Percentiles rank a stretch among this genome's conserved stretches.
These are phyloP conservation scores for Phasia obesa DNA, from an alignment of 2,888 invertebrate species.

Conservation along the genomic window DNA sequence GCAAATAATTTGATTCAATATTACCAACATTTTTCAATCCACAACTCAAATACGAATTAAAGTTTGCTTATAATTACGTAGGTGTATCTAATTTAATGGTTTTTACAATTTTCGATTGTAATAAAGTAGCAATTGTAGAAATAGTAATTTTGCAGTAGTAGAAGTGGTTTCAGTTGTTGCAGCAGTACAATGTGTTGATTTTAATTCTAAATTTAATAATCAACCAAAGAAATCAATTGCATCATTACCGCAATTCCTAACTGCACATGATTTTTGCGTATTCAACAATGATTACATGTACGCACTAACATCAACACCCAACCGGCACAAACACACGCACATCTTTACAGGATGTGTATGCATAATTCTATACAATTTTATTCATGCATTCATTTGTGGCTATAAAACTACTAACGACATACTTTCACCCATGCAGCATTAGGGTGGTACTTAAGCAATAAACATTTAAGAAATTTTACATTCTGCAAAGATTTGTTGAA, in stretches of 20 bases:
- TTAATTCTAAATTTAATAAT: conserved; percentile 66
- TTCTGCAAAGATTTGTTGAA: too few relatives aligned
- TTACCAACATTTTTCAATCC: conserved; percentile 4
- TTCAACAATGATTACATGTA: conserved; percentile 2
- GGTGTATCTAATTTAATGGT: conserved; percentile 51
- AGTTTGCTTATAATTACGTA: conserved; percentile 39
- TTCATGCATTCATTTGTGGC: conserved; percentile 65
- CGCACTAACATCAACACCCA: conserved; percentile 22
- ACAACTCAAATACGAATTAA: conserved; percentile 19
- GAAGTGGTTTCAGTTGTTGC: neutral
- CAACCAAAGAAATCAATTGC: conserved; percentile 70
- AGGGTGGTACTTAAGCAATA: neutral
- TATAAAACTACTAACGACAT: conserved; percentile 28
- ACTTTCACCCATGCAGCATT: conserved; percentile 13
- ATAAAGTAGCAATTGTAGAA: conserved; percentile 54
- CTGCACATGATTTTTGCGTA: conserved; percentile 59
- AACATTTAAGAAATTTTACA: neutral
- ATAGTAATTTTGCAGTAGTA: neutral
- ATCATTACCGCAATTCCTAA: conserved; percentile 69
- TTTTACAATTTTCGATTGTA: conserved; percentile 44
- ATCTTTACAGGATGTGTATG: conserved; percentile 21
- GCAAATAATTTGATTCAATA: conserved; percentile 27
- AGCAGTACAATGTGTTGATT: conserved; percentile 49
- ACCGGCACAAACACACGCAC: conserved; percentile 5
- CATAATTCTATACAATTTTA: conserved; percentile 57